Base-by-base conservation (phyloP, 2,888 invertebrate genomes). In the Xylota segnis region DNA sequence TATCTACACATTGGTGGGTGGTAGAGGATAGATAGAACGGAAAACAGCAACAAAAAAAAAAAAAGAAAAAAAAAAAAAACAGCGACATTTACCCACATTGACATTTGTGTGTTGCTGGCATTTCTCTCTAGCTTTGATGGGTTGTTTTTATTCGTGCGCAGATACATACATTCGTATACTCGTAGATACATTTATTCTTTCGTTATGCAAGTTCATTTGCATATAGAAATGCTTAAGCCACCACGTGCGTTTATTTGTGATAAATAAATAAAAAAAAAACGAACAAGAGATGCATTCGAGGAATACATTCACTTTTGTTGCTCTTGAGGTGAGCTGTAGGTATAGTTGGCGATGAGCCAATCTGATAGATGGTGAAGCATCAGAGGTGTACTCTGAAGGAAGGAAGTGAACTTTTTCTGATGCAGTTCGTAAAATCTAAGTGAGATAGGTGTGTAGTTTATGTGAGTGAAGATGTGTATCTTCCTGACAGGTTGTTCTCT, bases 171-270 rank as follows among this genome's bases (percentile, higher is more conserved):
- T n/a, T n/a, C n/a, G 10, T 4, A 43, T 43, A 43, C 43, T 14
- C 14, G 14, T 14, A 79, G 45, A 79, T 66, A 58, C 74, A 58
- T 32, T 56, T 61, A 6, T 59, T 37, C 23, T 45, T 29, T 45
- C 70, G 82, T 86, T 86, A 86, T 86, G 81, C 82, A 86, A 82
- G 77, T 63, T 63, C 43, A 86, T 86, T 86, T 86, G 82, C 81
- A 86, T 86, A 63, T 82, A 82, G 63, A 77, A 86, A 86, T 81
- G 61, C 72, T 72, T 77, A 43, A 77, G 76, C 72, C 14, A 86
- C 81, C 86, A 86, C 86, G 86, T 86, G 86, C 86, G 76, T 86
- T 77, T 86, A 82, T 66, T 86, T 82, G 77, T 71, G 82, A 71
- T 81, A 70, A 65, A 54, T 40, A 59, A 47, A 18, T 14, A 18